Percentiles rank a stretch among this genome's conserved stretches.
Evolutionary conservation across 2,113 vertebrate genomes (phyloP).

Genomic region (Grus americana): DNA sequence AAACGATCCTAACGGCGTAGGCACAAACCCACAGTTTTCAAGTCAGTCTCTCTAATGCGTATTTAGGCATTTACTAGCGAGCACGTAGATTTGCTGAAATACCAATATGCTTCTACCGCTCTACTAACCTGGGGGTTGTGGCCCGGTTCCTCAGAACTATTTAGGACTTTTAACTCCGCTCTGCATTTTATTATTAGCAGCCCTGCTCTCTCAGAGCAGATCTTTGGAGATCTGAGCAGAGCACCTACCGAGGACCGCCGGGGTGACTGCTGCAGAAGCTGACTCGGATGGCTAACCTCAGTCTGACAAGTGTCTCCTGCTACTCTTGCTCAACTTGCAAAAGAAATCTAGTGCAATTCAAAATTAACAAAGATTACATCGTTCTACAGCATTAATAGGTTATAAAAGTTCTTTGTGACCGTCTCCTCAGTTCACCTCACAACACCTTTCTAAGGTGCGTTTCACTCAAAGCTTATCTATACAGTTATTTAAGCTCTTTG

Average conservation of each 20-base stretch:
- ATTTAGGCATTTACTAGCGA: not conserved
- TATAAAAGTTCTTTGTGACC: not conserved
- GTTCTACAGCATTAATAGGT: not conserved
- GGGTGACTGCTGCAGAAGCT: not conserved
- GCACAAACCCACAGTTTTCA: not conserved
- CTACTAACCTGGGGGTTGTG: no score
- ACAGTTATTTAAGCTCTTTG: constrained; percentile 40
- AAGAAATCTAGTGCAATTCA: not conserved
- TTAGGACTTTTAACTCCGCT: not conserved
- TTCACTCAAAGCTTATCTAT: constrained; percentile 1
- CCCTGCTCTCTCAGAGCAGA: not conserved
- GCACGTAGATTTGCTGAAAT: not conserved
- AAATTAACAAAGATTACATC: not conserved
- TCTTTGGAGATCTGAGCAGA: not conserved
- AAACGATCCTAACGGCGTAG: not conserved
- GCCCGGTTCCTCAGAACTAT: not conserved
- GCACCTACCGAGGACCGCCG: not conserved
- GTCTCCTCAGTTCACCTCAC: not conserved
- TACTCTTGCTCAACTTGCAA: not conserved
- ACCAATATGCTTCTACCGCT: not conserved
- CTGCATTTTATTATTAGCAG: not conserved
- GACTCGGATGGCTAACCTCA: not conserved
- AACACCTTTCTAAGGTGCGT: not conserved
- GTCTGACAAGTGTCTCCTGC: not conserved
- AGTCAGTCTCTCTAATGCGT: not conserved